These are phyloP conservation scores for Melanotaenia trifasciata DNA, from an alignment of 2,797 vertebrate genomes.

Conservation along the genomic window DNA sequence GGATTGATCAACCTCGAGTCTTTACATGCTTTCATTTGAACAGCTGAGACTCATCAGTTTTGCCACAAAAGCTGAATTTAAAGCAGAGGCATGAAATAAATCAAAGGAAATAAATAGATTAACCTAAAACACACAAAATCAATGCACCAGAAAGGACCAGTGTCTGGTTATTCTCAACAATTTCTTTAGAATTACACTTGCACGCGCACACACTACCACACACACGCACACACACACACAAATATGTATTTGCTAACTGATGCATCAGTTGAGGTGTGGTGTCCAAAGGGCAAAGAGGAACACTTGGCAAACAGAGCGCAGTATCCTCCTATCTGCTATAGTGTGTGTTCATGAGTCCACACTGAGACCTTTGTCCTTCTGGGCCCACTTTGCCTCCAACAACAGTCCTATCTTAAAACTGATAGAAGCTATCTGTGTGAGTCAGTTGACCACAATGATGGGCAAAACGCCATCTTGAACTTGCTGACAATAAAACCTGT, in stretches of 20 bases:
- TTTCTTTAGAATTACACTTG: neutral
- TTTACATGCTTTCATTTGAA: too few relatives aligned
- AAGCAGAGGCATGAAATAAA: too few relatives aligned
- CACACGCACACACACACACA: conserved; percentile 18
- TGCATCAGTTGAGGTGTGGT: conserved; percentile 68
- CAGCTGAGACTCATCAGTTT: too few relatives aligned
- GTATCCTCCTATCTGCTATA: conserved; percentile 66
- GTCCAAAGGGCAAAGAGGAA: conserved; percentile 74
- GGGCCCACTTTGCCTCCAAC: conserved; percentile 47
- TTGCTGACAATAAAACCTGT: conserved; percentile 6
- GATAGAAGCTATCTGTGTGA: conserved; percentile 61
- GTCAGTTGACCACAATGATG: neutral
- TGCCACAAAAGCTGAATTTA: too few relatives aligned
- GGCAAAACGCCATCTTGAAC: conserved; percentile 38
- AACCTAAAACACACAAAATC: too few relatives aligned
- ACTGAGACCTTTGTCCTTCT: conserved; percentile 70
- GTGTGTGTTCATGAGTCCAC: conserved; percentile 31
- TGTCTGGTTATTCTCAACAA: neutral
- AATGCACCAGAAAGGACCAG: too few relatives aligned
- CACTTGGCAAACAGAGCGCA: conserved; percentile 63
- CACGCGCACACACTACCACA: neutral
- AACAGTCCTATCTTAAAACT: conserved; percentile 51
- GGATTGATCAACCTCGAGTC: too few relatives aligned
- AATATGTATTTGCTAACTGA: conserved; percentile 39
- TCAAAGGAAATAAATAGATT: too few relatives aligned